Evolutionary conservation across 2,797 vertebrate genomes (phyloP), one percentile per base, ranked within the genome.

Genomic region (Eidolon dupreanum): DNA sequence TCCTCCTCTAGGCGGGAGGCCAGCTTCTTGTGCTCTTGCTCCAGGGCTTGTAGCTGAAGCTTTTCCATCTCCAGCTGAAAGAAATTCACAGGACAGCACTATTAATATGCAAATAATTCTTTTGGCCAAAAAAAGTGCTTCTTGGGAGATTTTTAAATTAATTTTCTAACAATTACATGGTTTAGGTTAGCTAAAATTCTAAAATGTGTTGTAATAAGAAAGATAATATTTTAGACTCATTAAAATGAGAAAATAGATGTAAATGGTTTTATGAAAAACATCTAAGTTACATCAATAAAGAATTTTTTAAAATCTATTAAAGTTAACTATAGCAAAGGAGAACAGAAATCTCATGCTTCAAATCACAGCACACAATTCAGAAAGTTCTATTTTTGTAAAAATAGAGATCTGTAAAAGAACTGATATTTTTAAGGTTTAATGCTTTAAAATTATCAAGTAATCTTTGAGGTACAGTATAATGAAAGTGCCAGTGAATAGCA

Each of bases 61-160:
- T 99, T 99, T 98, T 99, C 99, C 98, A 99, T 98, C 98, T 99
- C 99, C 98, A 99, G 98, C 99, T 99, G 98, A 53, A 93, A 98
- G 95, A 98, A 94, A 98, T 74, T 17, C 0, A 97, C 36, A 97
- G 88, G 86, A 96, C 92, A 96, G 95, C 41, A 38, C 57, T 53
- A 86, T 97, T 97, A 97, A 81, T 11, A 68, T 1, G 46, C 3
- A 81, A 90, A 79, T 55, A 84, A 74, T 8, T 51, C n/a, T 75
- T 77, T 49, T 10, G 17, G 79, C 22, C 38, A 12, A 24, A 88
- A 88, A 53, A 51, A 28, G 55, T 26, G 38, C 36, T 57, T 84
- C 61, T 33, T 87, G 43, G 24, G 49, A 66, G 33, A 70, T 33
- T 43, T 63, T 78, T 31, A 49, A 49, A 33, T 68, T 92, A 51